Evolutionary conservation across 1,140 invertebrate genomes (phyloP), one percentile per base, ranked within the genome.

Genomic region (Pseudomyrmex dendroicus): DNA sequence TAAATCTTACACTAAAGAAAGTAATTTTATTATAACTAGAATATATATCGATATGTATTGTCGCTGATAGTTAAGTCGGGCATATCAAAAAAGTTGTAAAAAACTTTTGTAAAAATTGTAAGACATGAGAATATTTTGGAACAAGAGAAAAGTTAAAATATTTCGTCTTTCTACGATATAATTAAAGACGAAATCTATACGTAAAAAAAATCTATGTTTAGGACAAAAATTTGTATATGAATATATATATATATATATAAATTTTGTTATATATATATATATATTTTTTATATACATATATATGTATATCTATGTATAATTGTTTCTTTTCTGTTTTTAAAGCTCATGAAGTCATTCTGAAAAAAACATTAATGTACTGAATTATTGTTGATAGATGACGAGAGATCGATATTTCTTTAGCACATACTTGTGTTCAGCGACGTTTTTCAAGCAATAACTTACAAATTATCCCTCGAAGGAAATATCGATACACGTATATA

Each of bases 381-480:
- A 35, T 35, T 35, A 7, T 35, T 35, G 35, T 35, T 35, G 35
- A 7, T 35, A 35, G 35, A 35, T 35, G 5, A 35, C 13, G 15
- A 22, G 2, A n/a, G 1, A 57, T 56, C 46, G 48, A 2, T n/a
- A 13, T 70, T 13, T 63, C 44, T 52, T 50, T 15, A 67, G 10
- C 13, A 56, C 15, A 3, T 12, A 74, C 5, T 10, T 12, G 12
- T 9, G 20, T 35, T 56, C 44, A 17, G 20, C 12, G 54, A 80
- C n/a, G 57, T 17, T 85, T 25, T 35, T 54, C 74, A 25, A 50
- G 62, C 68, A 61, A 68, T 82, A 74, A 84, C 2, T 46, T 25
- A 54, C 50, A 25, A 76, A 52, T 80, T 68, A 63, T 70, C 84
- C 78, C 73, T 83, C 84, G 25, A 86, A 90, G 86, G 89, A 90